A percentile compares a stretch with the other conserved stretches of the same genome.
phyloP scores from a whole-genome alignment of 1,140 invertebrate species.

The Dolichoris vasculosae region DNA sequence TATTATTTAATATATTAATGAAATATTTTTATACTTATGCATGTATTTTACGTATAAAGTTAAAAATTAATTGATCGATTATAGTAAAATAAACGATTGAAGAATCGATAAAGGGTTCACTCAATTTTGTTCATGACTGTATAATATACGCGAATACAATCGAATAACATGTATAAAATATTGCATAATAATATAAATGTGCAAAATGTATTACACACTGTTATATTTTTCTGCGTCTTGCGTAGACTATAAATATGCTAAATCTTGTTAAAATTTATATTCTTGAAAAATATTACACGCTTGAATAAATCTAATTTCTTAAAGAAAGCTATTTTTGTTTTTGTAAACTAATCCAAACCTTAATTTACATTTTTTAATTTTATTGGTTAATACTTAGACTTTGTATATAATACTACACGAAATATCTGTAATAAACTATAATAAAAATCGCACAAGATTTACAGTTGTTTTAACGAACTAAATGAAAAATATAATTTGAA shows the following conservation, averaged over 20 bases:
- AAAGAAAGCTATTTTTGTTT: not conserved
- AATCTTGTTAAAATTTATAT: constrained; percentile 30
- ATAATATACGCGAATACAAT: not conserved
- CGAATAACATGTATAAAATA: not conserved
- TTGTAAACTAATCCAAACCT: too few species aligned
- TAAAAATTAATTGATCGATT: too few species aligned
- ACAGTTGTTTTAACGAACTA: too few species aligned
- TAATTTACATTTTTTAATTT: too few species aligned
- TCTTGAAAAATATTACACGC: constrained; percentile 2
- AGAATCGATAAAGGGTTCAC: too few species aligned
- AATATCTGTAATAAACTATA: too few species aligned
- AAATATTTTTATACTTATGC: not conserved
- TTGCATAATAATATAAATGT: constrained; percentile 17
- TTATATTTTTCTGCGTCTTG: constrained; percentile 32
- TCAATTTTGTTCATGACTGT: not conserved
- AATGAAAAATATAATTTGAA: too few species aligned
- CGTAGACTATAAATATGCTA: constrained; percentile 11
- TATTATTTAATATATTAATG: not conserved
- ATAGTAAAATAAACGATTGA: too few species aligned
- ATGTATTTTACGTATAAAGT: too few species aligned
- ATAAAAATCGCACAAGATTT: too few species aligned
- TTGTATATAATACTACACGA: too few species aligned
- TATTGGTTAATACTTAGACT: too few species aligned
- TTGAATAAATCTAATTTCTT: constrained; percentile 45
- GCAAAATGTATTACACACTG: not conserved